phyloP scores from a whole-genome alignment of 2,888 invertebrate genomes.

The Stegophylla sp. region DNA sequence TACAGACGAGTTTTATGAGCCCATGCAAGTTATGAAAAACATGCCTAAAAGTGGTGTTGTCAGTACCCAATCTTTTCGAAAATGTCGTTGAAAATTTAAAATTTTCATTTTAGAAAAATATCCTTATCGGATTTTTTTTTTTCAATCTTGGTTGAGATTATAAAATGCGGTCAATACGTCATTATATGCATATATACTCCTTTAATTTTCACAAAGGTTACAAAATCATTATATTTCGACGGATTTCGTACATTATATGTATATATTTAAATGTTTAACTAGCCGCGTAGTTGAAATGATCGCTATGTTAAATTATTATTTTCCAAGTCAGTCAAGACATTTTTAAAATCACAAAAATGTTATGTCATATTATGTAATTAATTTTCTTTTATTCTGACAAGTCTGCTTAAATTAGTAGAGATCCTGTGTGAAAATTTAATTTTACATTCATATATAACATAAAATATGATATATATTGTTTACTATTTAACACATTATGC shows the following conservation, averaged over 20 bases:
- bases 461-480: neutral
- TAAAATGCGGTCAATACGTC: no score
- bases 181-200: neutral
- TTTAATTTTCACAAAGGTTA: neutral
- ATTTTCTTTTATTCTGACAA: conserved; percentile 20
- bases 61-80: conserved; percentile 33
- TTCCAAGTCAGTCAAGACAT: neutral
- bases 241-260: neutral
- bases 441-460: neutral
- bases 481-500: neutral
- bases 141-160: neutral
- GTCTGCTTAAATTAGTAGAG: conserved; percentile 34
- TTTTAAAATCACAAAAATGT: no score
- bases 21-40: conserved; percentile 14
- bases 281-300: neutral
- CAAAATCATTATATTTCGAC: conserved; percentile 9
- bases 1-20: conserved; percentile 41
- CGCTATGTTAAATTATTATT: conserved; percentile 3
- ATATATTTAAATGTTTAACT: neutral
- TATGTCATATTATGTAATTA: neutral
- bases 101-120: neutral
- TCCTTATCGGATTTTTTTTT: no score
- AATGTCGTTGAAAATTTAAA: conserved; percentile 17
- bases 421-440: conserved; percentile 25
- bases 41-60: neutral